Conservation (phyloP, 2,113 vertebrate genomes). For the Morphnarchus princeps region DNA sequence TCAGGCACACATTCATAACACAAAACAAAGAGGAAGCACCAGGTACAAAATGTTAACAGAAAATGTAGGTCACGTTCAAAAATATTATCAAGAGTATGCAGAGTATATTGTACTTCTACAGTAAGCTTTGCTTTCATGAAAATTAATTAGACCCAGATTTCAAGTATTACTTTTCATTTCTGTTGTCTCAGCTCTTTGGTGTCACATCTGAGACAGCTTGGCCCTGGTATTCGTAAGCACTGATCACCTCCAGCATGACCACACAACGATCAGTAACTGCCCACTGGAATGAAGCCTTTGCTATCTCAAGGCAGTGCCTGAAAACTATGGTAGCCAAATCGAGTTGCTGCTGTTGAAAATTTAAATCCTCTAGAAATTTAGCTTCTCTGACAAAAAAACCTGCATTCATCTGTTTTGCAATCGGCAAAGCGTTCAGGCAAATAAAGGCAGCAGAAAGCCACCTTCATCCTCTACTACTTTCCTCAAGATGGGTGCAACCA, state of each 20-base stretch:
- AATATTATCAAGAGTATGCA: not conserved
- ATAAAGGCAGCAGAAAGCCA: not conserved
- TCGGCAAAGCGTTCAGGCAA: not conserved
- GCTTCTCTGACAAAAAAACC: not conserved
- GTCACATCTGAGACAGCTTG: not conserved
- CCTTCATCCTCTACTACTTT: not conserved
- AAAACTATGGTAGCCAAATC: not conserved
- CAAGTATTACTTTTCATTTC: not conserved
- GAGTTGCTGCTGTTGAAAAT: not conserved
- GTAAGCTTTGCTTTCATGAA: not conserved
- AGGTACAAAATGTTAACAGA: not conserved
- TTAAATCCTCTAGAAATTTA: not conserved
- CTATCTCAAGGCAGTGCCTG: not conserved
- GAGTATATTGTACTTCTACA: not conserved
- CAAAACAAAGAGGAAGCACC: not conserved
- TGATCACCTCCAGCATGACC: not conserved
- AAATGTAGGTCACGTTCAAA: not conserved
- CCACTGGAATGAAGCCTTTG: not conserved
- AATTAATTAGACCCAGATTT: not conserved
- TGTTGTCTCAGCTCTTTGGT: not conserved
- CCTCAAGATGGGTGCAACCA: not conserved
- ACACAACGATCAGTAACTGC: fast-evolving
- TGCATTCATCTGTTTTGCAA: not conserved
- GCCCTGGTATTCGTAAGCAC: not conserved
- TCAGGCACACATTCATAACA: not conserved